Evolutionary conservation across 2,888 invertebrate genomes (phyloP).

Genomic region (Mythimna vitellina): DNA sequence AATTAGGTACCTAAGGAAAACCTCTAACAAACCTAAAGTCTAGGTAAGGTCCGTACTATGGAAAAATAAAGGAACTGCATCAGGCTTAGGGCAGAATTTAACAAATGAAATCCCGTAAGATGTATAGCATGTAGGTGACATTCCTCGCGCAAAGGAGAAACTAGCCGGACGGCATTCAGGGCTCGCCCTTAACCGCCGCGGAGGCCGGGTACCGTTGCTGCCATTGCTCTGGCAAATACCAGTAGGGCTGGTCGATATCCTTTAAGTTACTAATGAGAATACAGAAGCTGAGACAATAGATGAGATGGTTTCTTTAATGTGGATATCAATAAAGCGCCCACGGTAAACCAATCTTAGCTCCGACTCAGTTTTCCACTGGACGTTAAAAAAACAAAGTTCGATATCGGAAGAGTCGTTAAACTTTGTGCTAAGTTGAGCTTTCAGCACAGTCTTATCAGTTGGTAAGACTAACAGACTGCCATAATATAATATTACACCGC

Average conservation of each 20-base stretch:
- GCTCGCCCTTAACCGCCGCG: slow-evolving; percentile 82
- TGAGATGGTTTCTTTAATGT: background rate
- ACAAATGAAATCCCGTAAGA: slow-evolving; percentile 67
- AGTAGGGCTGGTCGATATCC: slow-evolving; percentile 67
- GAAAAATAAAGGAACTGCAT: slow-evolving; percentile 23
- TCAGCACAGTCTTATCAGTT: too few relatives aligned
- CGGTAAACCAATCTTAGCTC: background rate
- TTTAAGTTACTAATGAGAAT: slow-evolving; percentile 25
- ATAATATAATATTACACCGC: too few relatives aligned
- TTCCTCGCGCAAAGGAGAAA: slow-evolving; percentile 84
- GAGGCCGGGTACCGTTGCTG: slow-evolving; percentile 81
- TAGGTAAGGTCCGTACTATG: background rate
- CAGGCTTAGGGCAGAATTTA: slow-evolving; percentile 37
- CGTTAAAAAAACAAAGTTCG: background rate
- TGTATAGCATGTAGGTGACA: slow-evolving; percentile 82
- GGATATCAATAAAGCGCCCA: background rate
- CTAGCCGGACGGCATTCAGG: slow-evolving; percentile 86
- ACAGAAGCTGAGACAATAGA: slow-evolving; percentile 23
- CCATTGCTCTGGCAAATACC: slow-evolving; percentile 67
- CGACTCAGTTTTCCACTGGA: background rate
- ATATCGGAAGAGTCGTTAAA: too few relatives aligned
- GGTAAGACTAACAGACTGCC: too few relatives aligned
- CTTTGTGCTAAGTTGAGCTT: background rate
- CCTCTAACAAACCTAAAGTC: background rate
- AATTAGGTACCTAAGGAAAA: background rate